Conservation (phyloP, 2,888 invertebrate genomes). For the Sinopyrophorus schimmeli region DNA sequence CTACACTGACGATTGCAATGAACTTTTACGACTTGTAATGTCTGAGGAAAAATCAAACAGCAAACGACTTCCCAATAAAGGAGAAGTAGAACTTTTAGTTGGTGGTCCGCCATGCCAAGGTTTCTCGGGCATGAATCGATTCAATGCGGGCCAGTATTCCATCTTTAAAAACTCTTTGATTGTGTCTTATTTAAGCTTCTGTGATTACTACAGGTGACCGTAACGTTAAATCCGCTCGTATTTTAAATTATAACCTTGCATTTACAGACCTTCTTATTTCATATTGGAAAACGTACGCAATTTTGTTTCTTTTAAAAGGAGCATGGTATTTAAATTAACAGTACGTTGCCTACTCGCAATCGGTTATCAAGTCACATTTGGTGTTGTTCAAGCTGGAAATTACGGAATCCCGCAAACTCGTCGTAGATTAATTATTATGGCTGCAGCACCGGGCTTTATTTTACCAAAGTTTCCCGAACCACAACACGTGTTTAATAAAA, state of each 20-base stretch:
- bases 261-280: conserved; percentile 69
- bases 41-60: conserved; percentile 53
- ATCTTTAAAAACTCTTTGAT: conserved; percentile 84
- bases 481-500: conserved; percentile 72
- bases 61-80: conserved; percentile 66
- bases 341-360: conserved; percentile 75
- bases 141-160: conserved; percentile 82
- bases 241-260: not conserved
- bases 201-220: conserved; percentile 74
- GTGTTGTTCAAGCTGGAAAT: conserved; percentile 83
- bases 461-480: conserved; percentile 81
- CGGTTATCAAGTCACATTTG: conserved; percentile 88
- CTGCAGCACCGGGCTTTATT: conserved; percentile 77
- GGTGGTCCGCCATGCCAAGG: conserved; percentile 91
- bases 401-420: conserved; percentile 85
- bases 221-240: not conserved
- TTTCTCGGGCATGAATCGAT: conserved; percentile 88
- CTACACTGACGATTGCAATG: conserved; percentile 82
- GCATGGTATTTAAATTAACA: conserved; percentile 80
- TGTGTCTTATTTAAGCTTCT: conserved; percentile 79
- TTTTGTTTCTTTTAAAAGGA: conserved; percentile 80
- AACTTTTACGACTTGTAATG: conserved; percentile 69
- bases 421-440: conserved; percentile 72
- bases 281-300: conserved; percentile 85
- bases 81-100: conserved; percentile 81